Base-by-base conservation (phyloP, 2,888 invertebrate genomes). In the Epiblema foenella region DNA sequence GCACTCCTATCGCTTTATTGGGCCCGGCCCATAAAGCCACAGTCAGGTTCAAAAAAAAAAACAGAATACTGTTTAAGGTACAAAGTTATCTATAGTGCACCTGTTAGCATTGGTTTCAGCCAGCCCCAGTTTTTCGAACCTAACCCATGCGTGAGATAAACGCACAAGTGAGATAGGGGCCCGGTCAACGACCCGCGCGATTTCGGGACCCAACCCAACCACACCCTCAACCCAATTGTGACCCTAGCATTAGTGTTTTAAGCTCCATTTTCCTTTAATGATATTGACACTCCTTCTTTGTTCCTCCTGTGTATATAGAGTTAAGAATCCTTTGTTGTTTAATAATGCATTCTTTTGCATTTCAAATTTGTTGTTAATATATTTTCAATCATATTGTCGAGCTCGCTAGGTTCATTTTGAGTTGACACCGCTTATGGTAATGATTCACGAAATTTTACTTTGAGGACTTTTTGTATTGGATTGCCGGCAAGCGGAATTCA, bases 271-370 rank as follows among this genome's bases (percentile, higher is more conserved):
- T 29, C 15, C 33, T 15, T 9, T 15, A 11, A 29, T 15, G 8
- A 10, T 15, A 63, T 9, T 33, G 18, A 52, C 0, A 9, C 20
- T 51, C 24, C 33, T 29, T 60, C 60, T 52, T 52, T 63, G 63
- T 63, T 37, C 18, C 52, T 63, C 62, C 62, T 24, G 11, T 62
- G 29, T 49, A 29, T 11, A 62, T 63, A 63, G 51, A 18, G 51
- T 63, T 63, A 63, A 37, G 46, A 62, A 62, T 62, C 63, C 52
- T 63, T 63, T 63, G 62, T 60, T 59, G n/a, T 51, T 51, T 37
- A 37, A 51, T 52, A 52, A 63, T 63, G 51, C 33, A 18, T 63
- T 51, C 18, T 54, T 56, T 56, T 52, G 29, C 49, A 37, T 63
- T 63, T 20, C 2, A 51, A 33, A 33, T 7, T 29, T 37, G 39